These are phyloP conservation scores for Andrena marginata DNA, from an alignment of 2,888 invertebrate genomes.

Conservation along the genomic window DNA sequence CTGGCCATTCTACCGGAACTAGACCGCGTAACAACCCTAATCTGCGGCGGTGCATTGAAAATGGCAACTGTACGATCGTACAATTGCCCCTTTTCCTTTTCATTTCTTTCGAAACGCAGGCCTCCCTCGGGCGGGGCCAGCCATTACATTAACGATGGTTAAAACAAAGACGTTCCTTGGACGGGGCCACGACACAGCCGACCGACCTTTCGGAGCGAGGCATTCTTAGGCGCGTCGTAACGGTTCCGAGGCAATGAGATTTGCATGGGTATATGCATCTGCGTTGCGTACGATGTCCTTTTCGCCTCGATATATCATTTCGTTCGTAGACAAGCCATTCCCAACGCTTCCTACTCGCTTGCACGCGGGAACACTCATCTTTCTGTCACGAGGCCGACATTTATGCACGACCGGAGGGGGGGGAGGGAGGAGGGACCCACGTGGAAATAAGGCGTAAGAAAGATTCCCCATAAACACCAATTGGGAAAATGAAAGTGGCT, in stretches of 20 bases:
- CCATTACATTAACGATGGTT: background rate
- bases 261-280: background rate
- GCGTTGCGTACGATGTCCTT: constrained; percentile 11
- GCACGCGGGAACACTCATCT: background rate
- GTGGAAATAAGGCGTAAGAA: background rate
- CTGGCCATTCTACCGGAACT: too few relatives aligned
- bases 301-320: constrained; percentile 4
- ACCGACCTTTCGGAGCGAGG: constrained; percentile 10
- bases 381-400: background rate
- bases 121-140: background rate
- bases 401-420: background rate
- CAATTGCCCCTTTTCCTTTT: too few relatives aligned
- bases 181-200: background rate
- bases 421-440: background rate
- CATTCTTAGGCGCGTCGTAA: constrained; percentile 5
- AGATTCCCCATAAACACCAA: constrained; percentile 2
- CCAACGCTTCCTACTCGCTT: background rate
- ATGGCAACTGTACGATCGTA: too few relatives aligned
- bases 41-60: too few relatives aligned
- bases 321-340: background rate
- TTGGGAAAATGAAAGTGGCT: background rate
- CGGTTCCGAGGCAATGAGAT: constrained; percentile 13
- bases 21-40: too few relatives aligned
- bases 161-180: background rate
- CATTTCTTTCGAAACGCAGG: too few relatives aligned